A percentile compares a stretch with the other conserved stretches of the same genome.
These are phyloP conservation scores for Knipowitschia caucasica DNA, from an alignment of 2,797 vertebrate genomes.

Conservation along the genomic window DNA sequence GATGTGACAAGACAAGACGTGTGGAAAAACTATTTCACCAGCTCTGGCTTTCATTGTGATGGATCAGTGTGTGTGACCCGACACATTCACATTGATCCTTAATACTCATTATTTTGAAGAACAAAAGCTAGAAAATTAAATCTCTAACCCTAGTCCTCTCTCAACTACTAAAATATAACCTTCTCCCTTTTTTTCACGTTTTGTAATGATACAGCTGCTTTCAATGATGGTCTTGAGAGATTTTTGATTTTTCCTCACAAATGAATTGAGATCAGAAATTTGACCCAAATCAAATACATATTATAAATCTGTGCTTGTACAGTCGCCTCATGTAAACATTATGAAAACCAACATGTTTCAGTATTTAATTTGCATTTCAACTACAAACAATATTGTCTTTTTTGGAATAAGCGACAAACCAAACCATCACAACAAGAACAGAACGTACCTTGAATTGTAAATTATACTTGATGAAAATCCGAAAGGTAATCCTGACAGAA, in stretches of 20 bases:
- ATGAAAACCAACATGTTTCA: background rate
- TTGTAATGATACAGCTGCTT: conserved; percentile 4
- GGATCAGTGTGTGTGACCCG: conserved; percentile 5
- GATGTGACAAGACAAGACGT: conserved; percentile 40
- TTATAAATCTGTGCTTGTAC: background rate
- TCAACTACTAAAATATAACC: too few species aligned
- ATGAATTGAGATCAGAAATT: conserved; percentile 14
- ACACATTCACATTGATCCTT: too few species aligned
- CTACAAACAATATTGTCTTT: conserved; percentile 1
- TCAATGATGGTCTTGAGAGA: conserved; percentile 18
- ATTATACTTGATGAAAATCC: conserved; percentile 2
- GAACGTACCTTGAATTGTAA: conserved; percentile 14
- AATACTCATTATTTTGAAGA: too few species aligned
- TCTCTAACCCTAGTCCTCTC: too few species aligned
- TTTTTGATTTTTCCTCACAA: conserved; percentile 13
- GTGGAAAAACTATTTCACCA: conserved; percentile 38
- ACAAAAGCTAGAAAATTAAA: too few species aligned
- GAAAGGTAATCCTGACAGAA: background rate
- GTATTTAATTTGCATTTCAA: background rate
- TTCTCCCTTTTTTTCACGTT: too few species aligned
- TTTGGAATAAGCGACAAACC: conserved; percentile 15
- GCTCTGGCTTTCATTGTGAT: conserved; percentile 23
- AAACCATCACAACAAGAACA: conserved; percentile 18
- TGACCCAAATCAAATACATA: too few species aligned
- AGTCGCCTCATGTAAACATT: too few species aligned